Evolutionary conservation across 2,113 vertebrate species (phyloP), one percentile per base, ranked within the genome.

Genomic region (Oreotrochilus melanogaster): DNA sequence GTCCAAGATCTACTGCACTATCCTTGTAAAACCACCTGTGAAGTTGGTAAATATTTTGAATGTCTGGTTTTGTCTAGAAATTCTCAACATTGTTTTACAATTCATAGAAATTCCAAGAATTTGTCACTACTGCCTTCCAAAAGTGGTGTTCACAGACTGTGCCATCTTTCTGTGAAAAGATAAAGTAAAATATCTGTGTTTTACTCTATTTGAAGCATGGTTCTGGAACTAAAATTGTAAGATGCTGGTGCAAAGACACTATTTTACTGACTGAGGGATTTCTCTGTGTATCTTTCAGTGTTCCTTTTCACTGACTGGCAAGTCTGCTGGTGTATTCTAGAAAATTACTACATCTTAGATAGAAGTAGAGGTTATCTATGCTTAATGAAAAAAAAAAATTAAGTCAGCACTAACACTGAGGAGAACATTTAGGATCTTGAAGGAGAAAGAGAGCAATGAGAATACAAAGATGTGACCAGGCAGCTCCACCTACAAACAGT

Each of bases 401-500:
- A 65, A 67, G 25, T 84, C 0, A 3, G 27, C 1, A 4, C 27
- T 87, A 57, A 76, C 53, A 76, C 58, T 16, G 33, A 89, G 76
- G 90, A 78, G 83, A 67, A n/a, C 47, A 48, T 72, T 91, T 62
- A 66, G 73, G 78, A 66, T 64, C 84, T 82, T 78, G 62, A 94
- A 76, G 64, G 50, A 73, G 42, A 91, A 83, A 83, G 66, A 54
- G 60, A 88, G 74, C 87, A 91, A 84, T 42, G 14, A 79, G 78
- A 51, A 11, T 39, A 37, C 30, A 73, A 48, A 79, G 88, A 82
- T 95, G 58, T 76, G 93, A 95, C 66, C 71, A 92, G 43, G 72
- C 79, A 88, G 72, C 82, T 90, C 65, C 69, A 92, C 86, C 82
- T 90, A 83, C 53, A 62, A 95, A 84, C 86, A 48, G 31, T 80